Evolutionary conservation across 2,888 invertebrate species (phyloP).

Genomic region (Alloscopus bannaensis): DNA sequence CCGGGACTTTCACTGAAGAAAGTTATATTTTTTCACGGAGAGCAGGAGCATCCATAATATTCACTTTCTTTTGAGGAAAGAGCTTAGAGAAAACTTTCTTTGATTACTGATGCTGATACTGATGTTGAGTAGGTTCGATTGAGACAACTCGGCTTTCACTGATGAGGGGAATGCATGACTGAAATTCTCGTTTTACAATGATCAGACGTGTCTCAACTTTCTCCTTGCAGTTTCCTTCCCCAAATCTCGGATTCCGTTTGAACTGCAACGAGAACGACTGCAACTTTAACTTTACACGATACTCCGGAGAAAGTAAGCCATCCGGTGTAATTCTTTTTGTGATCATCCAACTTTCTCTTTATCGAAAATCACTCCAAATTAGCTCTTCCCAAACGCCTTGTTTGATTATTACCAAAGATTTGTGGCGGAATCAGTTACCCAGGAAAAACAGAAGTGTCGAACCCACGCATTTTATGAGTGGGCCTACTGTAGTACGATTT

Average conservation of each 20-base stretch:
- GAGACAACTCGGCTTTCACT: slow-evolving; percentile 17
- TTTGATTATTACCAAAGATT: slow-evolving; percentile 20
- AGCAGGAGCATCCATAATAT: slow-evolving; percentile 1
- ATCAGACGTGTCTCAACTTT: no score
- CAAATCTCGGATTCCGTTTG: not conserved
- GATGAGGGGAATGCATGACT: slow-evolving; percentile 13
- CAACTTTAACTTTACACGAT: not conserved
- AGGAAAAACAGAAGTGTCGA: no score
- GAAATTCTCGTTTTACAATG: no score
- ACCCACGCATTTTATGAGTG: no score
- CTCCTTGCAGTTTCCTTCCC: not conserved
- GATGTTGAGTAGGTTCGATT: slow-evolving; percentile 47
- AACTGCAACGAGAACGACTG: not conserved
- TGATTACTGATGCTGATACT: slow-evolving; percentile 57
- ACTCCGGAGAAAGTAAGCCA: not conserved
- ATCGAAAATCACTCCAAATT: slow-evolving; percentile 36
- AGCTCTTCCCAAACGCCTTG: slow-evolving; percentile 25
- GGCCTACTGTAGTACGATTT: no score
- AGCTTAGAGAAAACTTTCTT: slow-evolving; percentile 41
- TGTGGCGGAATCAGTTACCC: not conserved
- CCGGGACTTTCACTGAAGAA: no score
- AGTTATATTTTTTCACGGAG: no score
- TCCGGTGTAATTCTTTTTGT: no score
- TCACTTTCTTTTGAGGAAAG: slow-evolving; percentile 11
- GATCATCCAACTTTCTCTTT: not conserved